A percentile compares a stretch with the other conserved stretches of the same genome.
Evolutionary conservation across 2,113 vertebrate species (phyloP).

Genomic region (Ovibos moschatus): DNA sequence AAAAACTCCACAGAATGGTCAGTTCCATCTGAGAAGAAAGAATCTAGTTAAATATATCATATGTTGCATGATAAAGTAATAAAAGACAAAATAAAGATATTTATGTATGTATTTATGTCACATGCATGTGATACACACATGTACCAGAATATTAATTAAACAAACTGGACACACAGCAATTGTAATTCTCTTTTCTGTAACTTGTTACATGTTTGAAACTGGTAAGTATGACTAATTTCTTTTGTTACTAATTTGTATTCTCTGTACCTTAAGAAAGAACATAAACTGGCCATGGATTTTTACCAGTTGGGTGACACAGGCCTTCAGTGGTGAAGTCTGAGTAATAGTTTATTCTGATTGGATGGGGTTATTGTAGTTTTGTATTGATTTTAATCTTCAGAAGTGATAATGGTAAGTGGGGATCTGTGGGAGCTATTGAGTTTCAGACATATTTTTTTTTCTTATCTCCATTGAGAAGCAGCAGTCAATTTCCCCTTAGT

Average conservation of each 20-base stretch:
- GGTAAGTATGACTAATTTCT: neutral
- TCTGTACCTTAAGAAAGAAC: neutral
- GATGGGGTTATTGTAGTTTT: neutral
- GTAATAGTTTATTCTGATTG: neutral
- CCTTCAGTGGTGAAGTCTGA: neutral
- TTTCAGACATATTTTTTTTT: neutral
- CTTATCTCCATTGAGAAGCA: neutral
- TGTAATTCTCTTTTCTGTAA: neutral
- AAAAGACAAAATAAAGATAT: too few species aligned
- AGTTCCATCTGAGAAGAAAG: too few species aligned
- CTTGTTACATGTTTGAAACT: neutral
- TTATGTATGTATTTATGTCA: neutral
- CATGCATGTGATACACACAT: neutral
- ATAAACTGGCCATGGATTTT: neutral
- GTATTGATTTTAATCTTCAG: neutral
- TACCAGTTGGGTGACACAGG: neutral
- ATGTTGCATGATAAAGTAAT: too few species aligned
- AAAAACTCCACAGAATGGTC: too few species aligned
- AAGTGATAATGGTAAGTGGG: neutral
- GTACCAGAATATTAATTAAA: neutral
- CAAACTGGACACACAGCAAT: neutral
- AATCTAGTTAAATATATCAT: too few species aligned
- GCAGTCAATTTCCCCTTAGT: neutral
- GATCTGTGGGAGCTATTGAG: neutral
- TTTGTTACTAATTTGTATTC: neutral